A percentile compares a stretch with the other conserved stretches of the same genome.
Conservation (phyloP, 35 echinoderm and acorn worm genomes). For the Nesometra sesokonis region DNA sequence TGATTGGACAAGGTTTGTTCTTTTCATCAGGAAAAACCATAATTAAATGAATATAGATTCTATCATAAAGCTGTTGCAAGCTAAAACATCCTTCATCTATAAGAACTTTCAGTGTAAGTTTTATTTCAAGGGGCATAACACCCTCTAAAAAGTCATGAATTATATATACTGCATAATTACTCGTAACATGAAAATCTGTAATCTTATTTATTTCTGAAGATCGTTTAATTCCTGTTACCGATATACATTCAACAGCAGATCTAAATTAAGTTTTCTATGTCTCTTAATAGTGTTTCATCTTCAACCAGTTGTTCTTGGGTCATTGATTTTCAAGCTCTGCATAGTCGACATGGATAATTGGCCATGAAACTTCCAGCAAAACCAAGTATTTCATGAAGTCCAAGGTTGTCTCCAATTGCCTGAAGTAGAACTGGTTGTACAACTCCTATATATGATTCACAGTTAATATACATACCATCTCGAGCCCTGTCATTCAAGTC, state of each 20-base stretch:
- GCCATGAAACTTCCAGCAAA: constrained; percentile 31
- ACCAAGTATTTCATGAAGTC: constrained; percentile 13
- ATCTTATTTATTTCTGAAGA: constrained; percentile 31
- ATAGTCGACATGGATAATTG: constrained; percentile 39
- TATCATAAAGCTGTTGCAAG: constrained; percentile 40
- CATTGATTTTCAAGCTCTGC: constrained; percentile 16
- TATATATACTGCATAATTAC: constrained; percentile 16
- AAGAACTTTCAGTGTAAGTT: constrained; percentile 26
- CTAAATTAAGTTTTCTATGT: neutral
- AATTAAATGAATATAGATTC: constrained; percentile 29
- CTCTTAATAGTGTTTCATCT: neutral
- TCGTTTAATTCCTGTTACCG: constrained; percentile 33
- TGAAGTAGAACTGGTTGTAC: constrained; percentile 40
- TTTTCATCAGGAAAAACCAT: constrained; percentile 33
- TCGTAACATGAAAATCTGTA: constrained; percentile 38
- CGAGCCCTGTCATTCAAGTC: constrained; percentile 24
- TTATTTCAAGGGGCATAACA: constrained; percentile 39
- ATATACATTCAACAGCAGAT: neutral
- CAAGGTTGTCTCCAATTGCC: constrained; percentile 45
- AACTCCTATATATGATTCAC: constrained; percentile 18
- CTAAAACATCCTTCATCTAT: constrained; percentile 20
- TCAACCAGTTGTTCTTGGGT: constrained; percentile 15
- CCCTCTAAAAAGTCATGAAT: constrained; percentile 73
- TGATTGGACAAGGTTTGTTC: constrained; percentile 39
- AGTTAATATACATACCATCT: constrained; percentile 14